Base-by-base conservation (phyloP, 2,797 vertebrate species). In the Rhinogobio ventralis region DNA sequence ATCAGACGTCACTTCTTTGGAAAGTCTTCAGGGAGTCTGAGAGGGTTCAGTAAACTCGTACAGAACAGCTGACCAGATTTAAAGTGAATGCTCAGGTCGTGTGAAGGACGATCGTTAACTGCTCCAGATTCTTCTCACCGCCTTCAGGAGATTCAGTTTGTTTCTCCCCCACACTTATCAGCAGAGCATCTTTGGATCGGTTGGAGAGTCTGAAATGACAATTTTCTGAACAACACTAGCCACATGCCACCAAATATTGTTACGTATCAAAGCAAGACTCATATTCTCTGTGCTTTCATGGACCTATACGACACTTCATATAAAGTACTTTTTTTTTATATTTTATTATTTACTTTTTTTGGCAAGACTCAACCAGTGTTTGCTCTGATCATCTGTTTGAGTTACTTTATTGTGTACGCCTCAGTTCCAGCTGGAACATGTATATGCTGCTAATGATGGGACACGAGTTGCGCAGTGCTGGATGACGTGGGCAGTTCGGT, bases 81-180 rank as follows among this genome's bases (percentile, higher is more conserved):
- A 77, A 91, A 88, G 91, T 88, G 88, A 87, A 84, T 64, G 81
- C 89, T 92, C 82, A 73, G 71, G 46, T 75, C 73, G 33, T 39
- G 33, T 75, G 51, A 39, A 55, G 51, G 73, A 68, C 83, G 49
- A 3, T 19, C 0, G 4, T 72, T 45, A 17, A 46, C 69, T 10
- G 83, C 78, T 42, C 85, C 82, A 88, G 80, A 78, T 57, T 79
- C 77, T 36, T 72, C 79, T 77, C 77, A 71, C 49, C 83, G 76
- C 83, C 33, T 64, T 55, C 49, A 62, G 79, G 55, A 51, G 55
- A 55, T 77, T 82, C 72, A 76, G 62, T 46, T 46, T 19, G n/a
- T 53, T 42, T 33, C 80, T 51, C 51, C 8, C 4, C 7, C 72
- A 30, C n/a, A 13, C 53, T 53, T 55, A 39, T 66, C 36, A 57